Evolutionary conservation across 2,113 vertebrate genomes (phyloP), one percentile per base, ranked within the genome.

Genomic region (Setophaga kirtlandii): DNA sequence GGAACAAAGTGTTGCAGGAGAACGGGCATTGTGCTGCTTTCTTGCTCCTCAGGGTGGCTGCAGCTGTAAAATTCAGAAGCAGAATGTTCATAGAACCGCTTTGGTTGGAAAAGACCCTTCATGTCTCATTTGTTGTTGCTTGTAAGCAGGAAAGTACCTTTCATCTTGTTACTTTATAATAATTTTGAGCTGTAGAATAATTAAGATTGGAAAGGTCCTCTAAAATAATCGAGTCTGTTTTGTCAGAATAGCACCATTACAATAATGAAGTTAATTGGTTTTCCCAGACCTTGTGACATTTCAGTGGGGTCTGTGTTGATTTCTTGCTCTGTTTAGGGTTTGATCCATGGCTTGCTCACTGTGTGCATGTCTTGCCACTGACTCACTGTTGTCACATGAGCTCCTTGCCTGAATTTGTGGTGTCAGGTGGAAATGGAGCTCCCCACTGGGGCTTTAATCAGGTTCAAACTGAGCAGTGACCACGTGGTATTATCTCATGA

Each of bases 401-500:
- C 17, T 83, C 18, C 49, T 86, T 64, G 52, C 28, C 25, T 90
- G 83, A 53, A 27, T 90, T 83, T 64, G 68, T 47, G 64, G 27
- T 22, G 5, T 78, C 71, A 42, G 47, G 21, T 4, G 8, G 22
- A 87, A 88, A 41, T 37, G 24, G 53, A 58, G 58, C 68, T 83
- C 23, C 21, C 30, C 4, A 3, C 6, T 46, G 60, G 10, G 33
- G 30, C 35, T 92, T 67, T 60, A 27, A 5, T 65, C 31, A n/a
- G 7, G 4, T 86, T 65, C 52, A 74, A 35, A 64, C 30, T 76
- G 44, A 87, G 50, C 33, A 47, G 13, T 63, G 33, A 33, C 21
- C 20, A 31, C 4, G 1, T 67, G 59, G 15, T 83, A 9, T 19
- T 74, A 50, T 11, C 14, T 62, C 0, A 0, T 47, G 58, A 84